Percentiles rank a stretch among this genome's conserved stretches.
phyloP scores from a whole-genome alignment of 1,140 invertebrate species.

The Phortica variegata region DNA sequence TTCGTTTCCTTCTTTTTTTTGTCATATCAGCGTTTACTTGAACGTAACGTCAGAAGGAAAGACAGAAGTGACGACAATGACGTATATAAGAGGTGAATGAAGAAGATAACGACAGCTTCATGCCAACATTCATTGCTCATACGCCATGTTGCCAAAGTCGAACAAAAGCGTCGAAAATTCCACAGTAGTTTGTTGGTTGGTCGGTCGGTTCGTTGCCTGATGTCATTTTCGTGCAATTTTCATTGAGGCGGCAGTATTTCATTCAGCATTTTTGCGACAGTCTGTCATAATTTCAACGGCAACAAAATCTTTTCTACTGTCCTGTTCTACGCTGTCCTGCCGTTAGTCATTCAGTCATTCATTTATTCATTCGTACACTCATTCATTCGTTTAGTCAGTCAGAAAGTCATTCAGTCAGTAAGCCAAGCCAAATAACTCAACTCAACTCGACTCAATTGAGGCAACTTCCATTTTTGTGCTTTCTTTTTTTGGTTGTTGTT shows the following conservation, averaged over 20 bases:
- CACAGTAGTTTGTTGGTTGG: neutral
- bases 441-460: too few species aligned
- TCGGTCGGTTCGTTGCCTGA: slow-evolving; percentile 20
- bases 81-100: too few species aligned
- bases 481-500: too few species aligned
- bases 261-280: slow-evolving; percentile 50
- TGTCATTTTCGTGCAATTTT: slow-evolving; percentile 15
- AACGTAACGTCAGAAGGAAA: too few species aligned
- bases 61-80: too few species aligned
- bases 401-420: too few species aligned
- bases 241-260: slow-evolving; percentile 46
- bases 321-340: neutral
- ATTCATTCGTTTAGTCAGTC: slow-evolving; percentile 7
- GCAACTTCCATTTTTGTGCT: too few species aligned
- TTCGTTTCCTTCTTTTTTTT: too few species aligned
- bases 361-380: slow-evolving; percentile 2
- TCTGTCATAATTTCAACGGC: slow-evolving; percentile 51
- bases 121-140: slow-evolving; percentile 54
- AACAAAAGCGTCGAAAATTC: slow-evolving; percentile 39
- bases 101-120: too few species aligned
- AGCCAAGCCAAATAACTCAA: too few species aligned
- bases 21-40: too few species aligned
- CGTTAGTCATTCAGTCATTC: slow-evolving; percentile 4
- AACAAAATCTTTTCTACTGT: neutral
- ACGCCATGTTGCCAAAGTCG: slow-evolving; percentile 35